Evolutionary conservation across 2,113 vertebrate species (phyloP).

Genomic region (Pavo muticus): DNA sequence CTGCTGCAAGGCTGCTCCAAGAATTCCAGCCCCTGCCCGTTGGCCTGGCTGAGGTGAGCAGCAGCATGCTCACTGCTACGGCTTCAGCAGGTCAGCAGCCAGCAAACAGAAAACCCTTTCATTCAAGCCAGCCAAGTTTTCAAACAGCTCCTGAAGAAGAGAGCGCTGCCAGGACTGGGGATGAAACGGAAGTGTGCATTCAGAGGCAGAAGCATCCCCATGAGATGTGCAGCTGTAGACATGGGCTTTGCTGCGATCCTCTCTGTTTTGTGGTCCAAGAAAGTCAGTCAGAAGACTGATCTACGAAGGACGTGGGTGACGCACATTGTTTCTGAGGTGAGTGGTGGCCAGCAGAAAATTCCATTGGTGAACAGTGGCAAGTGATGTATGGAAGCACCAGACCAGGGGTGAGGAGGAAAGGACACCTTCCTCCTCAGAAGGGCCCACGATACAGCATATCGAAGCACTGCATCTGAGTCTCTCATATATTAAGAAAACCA

Average conservation of each 20-base stretch:
- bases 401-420: accelerated
- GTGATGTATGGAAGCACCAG: background rate
- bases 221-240: background rate
- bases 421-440: accelerated
- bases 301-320: background rate
- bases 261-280: background rate
- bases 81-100: background rate
- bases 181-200: accelerated
- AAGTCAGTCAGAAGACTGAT: background rate
- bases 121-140: background rate
- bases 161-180: background rate
- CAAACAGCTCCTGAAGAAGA: background rate
- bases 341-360: background rate
- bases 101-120: background rate
- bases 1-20: background rate
- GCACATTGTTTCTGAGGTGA: background rate
- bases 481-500: background rate
- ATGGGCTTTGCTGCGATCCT: accelerated
- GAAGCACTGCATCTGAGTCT: background rate
- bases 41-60: background rate
- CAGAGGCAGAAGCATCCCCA: background rate
- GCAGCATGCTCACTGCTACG: accelerated
- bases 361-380: background rate
- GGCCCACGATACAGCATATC: background rate
- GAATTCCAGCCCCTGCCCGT: background rate